Conservation (phyloP, 2,113 vertebrate genomes). For the Nicator chloris region DNA sequence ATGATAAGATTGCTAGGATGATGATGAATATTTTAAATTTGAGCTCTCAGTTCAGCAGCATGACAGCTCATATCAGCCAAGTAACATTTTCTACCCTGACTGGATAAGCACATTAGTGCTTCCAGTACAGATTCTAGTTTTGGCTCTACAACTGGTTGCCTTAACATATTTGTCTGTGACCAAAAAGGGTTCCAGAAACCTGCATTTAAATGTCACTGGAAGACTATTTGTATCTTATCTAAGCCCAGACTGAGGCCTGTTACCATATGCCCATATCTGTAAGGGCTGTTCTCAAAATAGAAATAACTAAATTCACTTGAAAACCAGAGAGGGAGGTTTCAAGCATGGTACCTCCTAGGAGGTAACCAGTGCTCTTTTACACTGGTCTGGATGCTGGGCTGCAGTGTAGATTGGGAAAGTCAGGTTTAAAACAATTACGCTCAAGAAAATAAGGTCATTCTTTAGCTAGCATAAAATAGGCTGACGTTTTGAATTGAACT, state of each 20-base stretch:
- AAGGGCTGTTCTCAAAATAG: not conserved
- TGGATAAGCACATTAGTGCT: not conserved
- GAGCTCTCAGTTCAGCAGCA: conserved; percentile 12
- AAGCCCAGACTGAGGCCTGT: not conserved
- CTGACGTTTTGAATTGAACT: not conserved
- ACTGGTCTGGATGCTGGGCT: not conserved
- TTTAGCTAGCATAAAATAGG: not conserved
- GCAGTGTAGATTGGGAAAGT: not conserved
- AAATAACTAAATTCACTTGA: not conserved
- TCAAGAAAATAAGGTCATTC: not conserved
- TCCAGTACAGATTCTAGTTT: not conserved
- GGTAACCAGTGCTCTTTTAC: not conserved
- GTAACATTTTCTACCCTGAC: not conserved
- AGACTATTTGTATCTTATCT: not conserved
- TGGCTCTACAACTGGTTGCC: not conserved
- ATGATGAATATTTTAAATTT: conserved; percentile 48
- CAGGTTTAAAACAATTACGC: not conserved
- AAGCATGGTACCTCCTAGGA: not conserved
- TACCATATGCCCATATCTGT: not conserved
- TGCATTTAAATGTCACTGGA: not conserved
- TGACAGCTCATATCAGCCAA: not conserved
- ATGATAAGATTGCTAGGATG: not conserved
- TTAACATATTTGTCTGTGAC: not conserved
- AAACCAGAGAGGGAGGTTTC: not conserved
- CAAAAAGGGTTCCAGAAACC: not conserved